A percentile compares a stretch with the other conserved stretches of the same genome.
phyloP scores from a whole-genome alignment of 2,113 vertebrate genomes.

The Agapornis roseicollis region DNA sequence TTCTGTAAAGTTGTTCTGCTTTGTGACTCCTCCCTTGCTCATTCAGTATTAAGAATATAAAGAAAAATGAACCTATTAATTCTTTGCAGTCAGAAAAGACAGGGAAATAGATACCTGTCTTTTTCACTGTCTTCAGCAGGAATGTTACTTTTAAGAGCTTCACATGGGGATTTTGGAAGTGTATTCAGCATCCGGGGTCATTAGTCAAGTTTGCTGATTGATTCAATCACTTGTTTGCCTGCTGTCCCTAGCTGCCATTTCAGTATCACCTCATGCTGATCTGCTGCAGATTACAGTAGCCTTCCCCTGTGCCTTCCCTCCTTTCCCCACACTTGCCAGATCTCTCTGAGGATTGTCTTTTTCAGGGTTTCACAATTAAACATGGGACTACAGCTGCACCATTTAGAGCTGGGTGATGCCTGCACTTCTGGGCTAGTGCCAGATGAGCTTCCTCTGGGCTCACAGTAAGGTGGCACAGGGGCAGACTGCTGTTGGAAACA shows the following conservation, averaged over 20 bases:
- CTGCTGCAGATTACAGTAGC: neutral
- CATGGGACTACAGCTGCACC: neutral
- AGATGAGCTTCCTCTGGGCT: neutral
- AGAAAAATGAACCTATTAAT: neutral
- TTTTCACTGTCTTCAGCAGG: neutral
- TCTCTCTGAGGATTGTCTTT: neutral
- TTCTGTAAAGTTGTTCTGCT: neutral
- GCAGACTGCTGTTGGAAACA: neutral
- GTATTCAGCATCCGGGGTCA: neutral
- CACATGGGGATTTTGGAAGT: neutral
- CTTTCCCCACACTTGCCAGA: neutral
- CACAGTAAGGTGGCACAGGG: neutral
- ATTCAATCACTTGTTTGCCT: neutral
- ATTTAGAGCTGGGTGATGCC: neutral
- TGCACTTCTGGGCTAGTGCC: neutral
- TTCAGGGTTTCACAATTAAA: neutral
- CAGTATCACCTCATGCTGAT: neutral
- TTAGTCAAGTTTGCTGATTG: neutral
- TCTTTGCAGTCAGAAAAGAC: neutral
- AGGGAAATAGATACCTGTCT: neutral
- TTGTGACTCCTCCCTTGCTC: neutral
- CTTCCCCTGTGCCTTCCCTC: neutral
- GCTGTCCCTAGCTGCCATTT: neutral
- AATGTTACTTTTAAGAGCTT: neutral
- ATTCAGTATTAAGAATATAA: neutral